Conservation (phyloP, 2,888 invertebrate species). For the Sesia apiformis region DNA sequence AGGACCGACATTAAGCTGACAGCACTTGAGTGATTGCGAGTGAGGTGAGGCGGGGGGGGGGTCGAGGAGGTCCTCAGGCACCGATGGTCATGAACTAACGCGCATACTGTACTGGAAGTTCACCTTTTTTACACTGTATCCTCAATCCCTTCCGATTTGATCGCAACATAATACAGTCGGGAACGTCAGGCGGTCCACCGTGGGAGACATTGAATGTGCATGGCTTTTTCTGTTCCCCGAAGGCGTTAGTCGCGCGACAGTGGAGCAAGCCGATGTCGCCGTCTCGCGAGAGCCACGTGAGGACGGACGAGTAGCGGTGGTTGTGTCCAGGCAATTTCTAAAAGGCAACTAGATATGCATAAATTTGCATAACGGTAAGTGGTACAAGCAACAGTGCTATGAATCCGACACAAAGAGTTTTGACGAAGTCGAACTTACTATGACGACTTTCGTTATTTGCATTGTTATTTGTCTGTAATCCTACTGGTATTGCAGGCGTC, state of each 20-base stretch:
- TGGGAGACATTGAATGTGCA: conserved; percentile 32
- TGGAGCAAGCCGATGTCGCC: conserved; percentile 38
- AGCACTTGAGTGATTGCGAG: no score
- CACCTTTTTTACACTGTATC: conserved; percentile 45
- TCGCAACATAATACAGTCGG: conserved; percentile 30
- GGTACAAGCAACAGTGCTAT: no score
- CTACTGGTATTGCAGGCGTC: no score
- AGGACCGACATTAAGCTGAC: no score
- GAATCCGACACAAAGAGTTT: no score
- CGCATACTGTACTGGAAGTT: neutral
- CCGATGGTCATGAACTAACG: no score
- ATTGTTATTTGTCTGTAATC: no score
- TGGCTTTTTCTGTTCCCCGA: conserved; percentile 46
- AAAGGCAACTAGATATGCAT: neutral
- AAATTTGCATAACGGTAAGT: no score
- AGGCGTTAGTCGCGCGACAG: conserved; percentile 45
- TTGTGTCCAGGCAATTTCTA: conserved; percentile 38
- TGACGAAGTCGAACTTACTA: no score
- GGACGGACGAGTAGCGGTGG: conserved; percentile 37
- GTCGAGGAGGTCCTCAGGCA: no score
- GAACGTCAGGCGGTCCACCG: conserved; percentile 37
- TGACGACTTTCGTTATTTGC: no score
- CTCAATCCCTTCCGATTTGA: conserved; percentile 24
- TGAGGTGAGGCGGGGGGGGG: no score
- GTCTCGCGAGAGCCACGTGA: conserved; percentile 41